A percentile compares a stretch with the other conserved stretches of the same genome.
phyloP scores from a whole-genome alignment of 2,888 invertebrate species.

The Epirrita christyi region DNA sequence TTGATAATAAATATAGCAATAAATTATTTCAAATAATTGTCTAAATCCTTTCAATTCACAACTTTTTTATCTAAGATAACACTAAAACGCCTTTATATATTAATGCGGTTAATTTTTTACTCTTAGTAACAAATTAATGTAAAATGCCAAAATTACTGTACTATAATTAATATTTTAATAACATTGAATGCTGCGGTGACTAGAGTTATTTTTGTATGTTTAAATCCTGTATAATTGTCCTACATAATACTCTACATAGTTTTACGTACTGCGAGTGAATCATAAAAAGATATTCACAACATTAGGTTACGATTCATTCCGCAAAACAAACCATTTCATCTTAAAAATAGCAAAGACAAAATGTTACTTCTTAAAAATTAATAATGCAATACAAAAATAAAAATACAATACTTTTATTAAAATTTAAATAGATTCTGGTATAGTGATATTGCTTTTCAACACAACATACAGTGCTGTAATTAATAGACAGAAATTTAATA shows the following conservation, averaged over 20 bases:
- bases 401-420: slow-evolving; percentile 22
- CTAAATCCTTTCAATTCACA: slow-evolving; percentile 16
- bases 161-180: slow-evolving; percentile 11
- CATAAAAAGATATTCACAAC: slow-evolving; percentile 32
- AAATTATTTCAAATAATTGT: not conserved
- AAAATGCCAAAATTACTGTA: slow-evolving; percentile 35
- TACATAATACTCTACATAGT: slow-evolving; percentile 38
- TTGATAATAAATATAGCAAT: not conserved
- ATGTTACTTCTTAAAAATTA: slow-evolving; percentile 36
- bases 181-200: slow-evolving; percentile 70
- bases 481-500: slow-evolving; percentile 4
- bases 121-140: slow-evolving; percentile 38
- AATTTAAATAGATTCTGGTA: slow-evolving; percentile 4
- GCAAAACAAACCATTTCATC: slow-evolving; percentile 49
- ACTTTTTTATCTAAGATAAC: slow-evolving; percentile 32
- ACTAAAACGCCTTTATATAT: slow-evolving; percentile 45
- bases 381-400: slow-evolving; percentile 34
- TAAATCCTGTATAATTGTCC: slow-evolving; percentile 42
- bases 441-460: slow-evolving; percentile 11
- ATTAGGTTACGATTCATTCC: slow-evolving; percentile 47
- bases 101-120: slow-evolving; percentile 47
- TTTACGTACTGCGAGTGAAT: slow-evolving; percentile 13
- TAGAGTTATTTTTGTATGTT: slow-evolving; percentile 61
- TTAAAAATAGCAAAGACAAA: slow-evolving; percentile 48
- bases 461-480: not conserved